phyloP scores from a whole-genome alignment of 2,797 vertebrate genomes.

The Sciurus carolinensis region DNA sequence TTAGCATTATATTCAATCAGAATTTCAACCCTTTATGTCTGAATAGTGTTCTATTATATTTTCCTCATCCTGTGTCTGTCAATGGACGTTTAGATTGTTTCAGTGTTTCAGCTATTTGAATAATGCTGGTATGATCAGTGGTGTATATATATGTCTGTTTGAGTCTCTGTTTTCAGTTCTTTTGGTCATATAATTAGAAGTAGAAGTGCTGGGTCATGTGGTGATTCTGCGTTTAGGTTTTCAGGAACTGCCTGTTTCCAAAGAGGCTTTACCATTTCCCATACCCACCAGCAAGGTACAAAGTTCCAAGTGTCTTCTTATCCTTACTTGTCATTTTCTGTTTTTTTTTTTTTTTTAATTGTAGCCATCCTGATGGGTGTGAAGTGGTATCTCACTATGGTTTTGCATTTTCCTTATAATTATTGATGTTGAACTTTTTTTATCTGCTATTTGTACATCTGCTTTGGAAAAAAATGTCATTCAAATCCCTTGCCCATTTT shows the following conservation, averaged over 20 bases:
- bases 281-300: not conserved
- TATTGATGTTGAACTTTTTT: not conserved
- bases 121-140: not conserved
- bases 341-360: not conserved
- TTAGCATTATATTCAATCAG: not conserved
- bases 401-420: conserved; percentile 6
- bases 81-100: not conserved
- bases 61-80: not conserved
- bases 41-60: not conserved
- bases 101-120: not conserved
- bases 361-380: not conserved
- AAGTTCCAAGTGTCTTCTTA: not conserved
- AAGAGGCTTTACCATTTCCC: not conserved
- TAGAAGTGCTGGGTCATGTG: not conserved
- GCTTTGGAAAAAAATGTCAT: not conserved
- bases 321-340: not conserved
- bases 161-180: not conserved
- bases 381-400: not conserved
- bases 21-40: not conserved
- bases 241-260: not conserved
- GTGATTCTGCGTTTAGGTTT: not conserved
- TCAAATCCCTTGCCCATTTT: not conserved
- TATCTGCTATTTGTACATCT: conserved; percentile 2
- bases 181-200: not conserved
- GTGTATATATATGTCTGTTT: not conserved